A percentile compares a stretch with the other conserved stretches of the same genome.
Evolutionary conservation across 2,888 invertebrate genomes (phyloP).

Genomic region (Pseudococcus jackbeardsleyi): DNA sequence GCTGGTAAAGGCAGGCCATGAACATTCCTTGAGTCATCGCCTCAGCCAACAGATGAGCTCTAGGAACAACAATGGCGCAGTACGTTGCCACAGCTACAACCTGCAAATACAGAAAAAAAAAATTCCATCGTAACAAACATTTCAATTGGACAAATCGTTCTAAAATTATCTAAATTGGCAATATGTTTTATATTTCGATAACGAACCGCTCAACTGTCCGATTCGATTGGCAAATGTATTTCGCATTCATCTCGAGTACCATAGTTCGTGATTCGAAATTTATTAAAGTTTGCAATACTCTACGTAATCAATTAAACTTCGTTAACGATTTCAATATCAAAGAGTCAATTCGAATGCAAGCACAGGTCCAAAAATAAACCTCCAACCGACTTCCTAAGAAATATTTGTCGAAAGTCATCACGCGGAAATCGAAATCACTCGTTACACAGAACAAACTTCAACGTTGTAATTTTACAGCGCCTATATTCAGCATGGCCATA

Average conservation of each 20-base stretch:
- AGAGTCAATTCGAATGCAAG: neutral
- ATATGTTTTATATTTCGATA: neutral
- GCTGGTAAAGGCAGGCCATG: conserved; percentile 79
- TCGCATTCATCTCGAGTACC: neutral
- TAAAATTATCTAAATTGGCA: neutral
- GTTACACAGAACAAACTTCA: neutral
- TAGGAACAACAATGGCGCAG: conserved; percentile 75
- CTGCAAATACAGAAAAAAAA: conserved; percentile 69
- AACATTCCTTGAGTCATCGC: conserved; percentile 79
- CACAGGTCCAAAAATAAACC: conserved; percentile 14
- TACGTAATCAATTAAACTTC: conserved; percentile 11
- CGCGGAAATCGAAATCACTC: neutral
- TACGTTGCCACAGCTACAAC: conserved; percentile 75
- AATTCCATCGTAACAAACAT: neutral
- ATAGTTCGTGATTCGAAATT: conserved; percentile 24
- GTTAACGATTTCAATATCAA: conserved; percentile 16
- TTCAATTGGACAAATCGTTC: neutral
- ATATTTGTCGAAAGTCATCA: neutral
- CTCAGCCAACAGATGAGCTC: conserved; percentile 78
- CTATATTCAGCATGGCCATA: neutral
- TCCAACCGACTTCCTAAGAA: neutral
- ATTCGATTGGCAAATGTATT: conserved; percentile 4
- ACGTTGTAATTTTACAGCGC: neutral
- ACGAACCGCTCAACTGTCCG: neutral
- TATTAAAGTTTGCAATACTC: conserved; percentile 26